Percentiles rank a stretch among this genome's conserved stretches.
Conservation (phyloP, 2,113 vertebrate genomes). For the Nestor notabilis region DNA sequence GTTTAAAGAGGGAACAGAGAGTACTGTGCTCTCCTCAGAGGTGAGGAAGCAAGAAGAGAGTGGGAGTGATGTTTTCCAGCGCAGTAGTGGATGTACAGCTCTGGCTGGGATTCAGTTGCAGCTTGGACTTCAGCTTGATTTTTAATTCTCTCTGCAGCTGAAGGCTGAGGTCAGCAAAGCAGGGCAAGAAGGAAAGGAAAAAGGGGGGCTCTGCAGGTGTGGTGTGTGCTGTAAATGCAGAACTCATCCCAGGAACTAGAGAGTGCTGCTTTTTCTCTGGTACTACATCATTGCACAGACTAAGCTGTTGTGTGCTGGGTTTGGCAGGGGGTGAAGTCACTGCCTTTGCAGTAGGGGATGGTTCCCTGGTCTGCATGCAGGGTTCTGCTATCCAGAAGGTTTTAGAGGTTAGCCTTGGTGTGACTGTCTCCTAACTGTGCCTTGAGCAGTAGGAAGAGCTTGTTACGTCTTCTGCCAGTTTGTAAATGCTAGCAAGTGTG, state of each 20-base stretch:
- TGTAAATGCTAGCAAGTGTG: background rate
- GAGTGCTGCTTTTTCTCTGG: background rate
- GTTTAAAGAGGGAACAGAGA: background rate
- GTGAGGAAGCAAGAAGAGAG: background rate
- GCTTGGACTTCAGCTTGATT: background rate
- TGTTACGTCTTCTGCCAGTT: background rate
- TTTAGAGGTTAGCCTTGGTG: background rate
- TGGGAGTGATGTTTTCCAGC: background rate
- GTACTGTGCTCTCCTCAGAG: background rate
- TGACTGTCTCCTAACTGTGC: background rate
- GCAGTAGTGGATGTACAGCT: background rate
- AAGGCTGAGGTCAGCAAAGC: background rate
- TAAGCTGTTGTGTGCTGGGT: background rate
- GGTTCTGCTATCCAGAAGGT: background rate
- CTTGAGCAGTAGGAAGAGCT: conserved; percentile 26
- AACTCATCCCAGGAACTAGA: background rate
- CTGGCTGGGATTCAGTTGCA: background rate
- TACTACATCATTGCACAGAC: background rate
- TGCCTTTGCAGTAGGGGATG: background rate
- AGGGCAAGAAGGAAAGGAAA: background rate
- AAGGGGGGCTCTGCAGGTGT: background rate
- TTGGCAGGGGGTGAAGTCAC: background rate
- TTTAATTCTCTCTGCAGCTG: background rate
- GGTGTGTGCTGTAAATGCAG: background rate
- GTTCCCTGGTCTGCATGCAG: background rate